These are phyloP conservation scores for Petrocephalus zakoni DNA, from an alignment of 2,113 vertebrate species.

Conservation along the genomic window DNA sequence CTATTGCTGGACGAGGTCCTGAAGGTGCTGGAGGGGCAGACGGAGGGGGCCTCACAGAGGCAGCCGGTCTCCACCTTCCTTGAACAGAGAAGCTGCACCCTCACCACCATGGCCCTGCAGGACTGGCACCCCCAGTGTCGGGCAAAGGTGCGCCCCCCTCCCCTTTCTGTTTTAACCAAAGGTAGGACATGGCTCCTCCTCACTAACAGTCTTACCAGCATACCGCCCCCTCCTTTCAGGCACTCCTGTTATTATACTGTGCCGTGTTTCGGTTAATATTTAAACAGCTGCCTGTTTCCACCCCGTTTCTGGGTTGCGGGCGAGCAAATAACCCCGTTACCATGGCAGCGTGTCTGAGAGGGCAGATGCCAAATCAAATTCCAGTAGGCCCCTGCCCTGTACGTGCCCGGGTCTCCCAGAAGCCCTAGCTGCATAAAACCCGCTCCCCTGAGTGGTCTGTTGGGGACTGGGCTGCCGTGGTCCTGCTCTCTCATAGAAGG, in stretches of 20 bases:
- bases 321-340: slow-evolving; percentile 39
- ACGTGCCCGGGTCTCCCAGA: neutral
- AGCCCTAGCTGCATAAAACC: neutral
- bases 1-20: slow-evolving; percentile 65
- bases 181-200: slow-evolving; percentile 40
- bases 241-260: slow-evolving; percentile 35
- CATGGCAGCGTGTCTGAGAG: slow-evolving; percentile 27
- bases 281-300: slow-evolving; percentile 44
- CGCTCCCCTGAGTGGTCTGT: neutral
- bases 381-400: neutral
- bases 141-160: slow-evolving; percentile 70
- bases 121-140: slow-evolving; percentile 79
- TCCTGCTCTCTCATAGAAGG: neutral
- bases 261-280: slow-evolving; percentile 45
- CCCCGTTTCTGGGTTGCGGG: slow-evolving; percentile 37
- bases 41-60: neutral
- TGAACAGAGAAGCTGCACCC: slow-evolving; percentile 49
- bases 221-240: slow-evolving; percentile 28
- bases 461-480: neutral
- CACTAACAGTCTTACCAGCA: slow-evolving; percentile 35
- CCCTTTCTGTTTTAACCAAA: slow-evolving; percentile 20
- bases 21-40: slow-evolving; percentile 48
- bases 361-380: slow-evolving; percentile 24
- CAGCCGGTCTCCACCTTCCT: slow-evolving; percentile 43
- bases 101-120: slow-evolving; percentile 66